These are phyloP conservation scores for Pluvianellus socialis DNA, from an alignment of 2,113 vertebrate species.

Conservation along the genomic window DNA sequence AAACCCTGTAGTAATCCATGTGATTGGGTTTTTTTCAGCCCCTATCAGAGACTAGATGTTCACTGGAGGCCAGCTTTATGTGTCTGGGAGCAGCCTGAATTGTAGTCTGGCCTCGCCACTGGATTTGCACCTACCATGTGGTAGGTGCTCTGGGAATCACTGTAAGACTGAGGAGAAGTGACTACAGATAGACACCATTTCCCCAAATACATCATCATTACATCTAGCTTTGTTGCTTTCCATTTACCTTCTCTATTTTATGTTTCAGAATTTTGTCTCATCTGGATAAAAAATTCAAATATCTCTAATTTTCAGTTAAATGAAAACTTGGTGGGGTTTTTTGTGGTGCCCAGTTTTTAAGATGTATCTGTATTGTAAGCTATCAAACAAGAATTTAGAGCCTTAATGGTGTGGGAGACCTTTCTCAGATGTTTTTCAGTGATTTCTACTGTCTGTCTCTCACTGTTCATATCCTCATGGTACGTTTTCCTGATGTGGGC, in stretches of 20 bases:
- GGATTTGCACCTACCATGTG: background rate
- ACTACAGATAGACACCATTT: background rate
- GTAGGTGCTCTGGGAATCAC: background rate
- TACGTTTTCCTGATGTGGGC: background rate
- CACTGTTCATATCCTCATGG: background rate
- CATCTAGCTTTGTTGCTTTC: background rate
- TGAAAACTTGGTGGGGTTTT: background rate
- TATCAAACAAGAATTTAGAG: background rate
- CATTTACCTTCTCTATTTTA: background rate
- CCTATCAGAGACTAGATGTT: background rate
- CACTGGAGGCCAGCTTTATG: background rate
- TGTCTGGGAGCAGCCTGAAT: background rate
- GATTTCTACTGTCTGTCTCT: background rate
- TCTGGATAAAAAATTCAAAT: background rate
- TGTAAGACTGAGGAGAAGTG: background rate
- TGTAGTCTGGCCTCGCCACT: rapidly evolving
- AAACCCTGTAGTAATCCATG: background rate
- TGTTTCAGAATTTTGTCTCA: background rate
- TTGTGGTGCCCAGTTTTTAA: background rate
- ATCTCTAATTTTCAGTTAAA: background rate
- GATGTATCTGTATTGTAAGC: background rate
- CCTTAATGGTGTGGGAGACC: background rate
- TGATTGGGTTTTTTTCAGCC: background rate
- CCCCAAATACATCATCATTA: background rate
- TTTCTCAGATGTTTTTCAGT: background rate